Base-by-base conservation (phyloP, 2,888 invertebrate genomes). In the Marronus borbonicus region DNA sequence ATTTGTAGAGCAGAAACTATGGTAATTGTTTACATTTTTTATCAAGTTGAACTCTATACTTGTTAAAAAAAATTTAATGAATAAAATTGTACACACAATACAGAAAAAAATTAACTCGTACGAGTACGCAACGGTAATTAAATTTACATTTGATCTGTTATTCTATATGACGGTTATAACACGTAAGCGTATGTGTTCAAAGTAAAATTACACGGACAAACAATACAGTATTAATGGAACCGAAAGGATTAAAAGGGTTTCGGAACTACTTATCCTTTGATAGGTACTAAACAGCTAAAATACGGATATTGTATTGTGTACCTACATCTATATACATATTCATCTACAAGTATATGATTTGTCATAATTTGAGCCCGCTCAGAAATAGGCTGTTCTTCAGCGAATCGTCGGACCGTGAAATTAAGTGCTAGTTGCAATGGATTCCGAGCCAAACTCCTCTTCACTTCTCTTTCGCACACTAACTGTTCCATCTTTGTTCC, bases 351-450 rank as follows among this genome's bases (percentile, higher is more conserved):
- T 62, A 39, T 44, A 44, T 74, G 60, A 74, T 60, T 74, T 36
- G 60, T 74, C 72, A 74, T 74, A 74, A 74, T 74, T 74, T 74
- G 39, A 60, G 60, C 44, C 20, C 44, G 58, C 20, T 20, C 20
- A 60, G 72, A 50, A 39, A 44, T 60, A 74, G 81, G 80, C 81
- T 81, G 83, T 84, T 82, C 82, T 81, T 83, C 84, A 82, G 79
- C 80, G 74, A 81, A 68, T 81, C 81, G 84, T 82, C 84, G 81
- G 81, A 60, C 81, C 83, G 83, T 84, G 83, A 84, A 84, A 84
- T 84, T 84, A 84, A 84, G 84, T 83, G 83, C 83, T 83, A 83
- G 79, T 80, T 81, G 82, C 79, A 82, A 79, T 79, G 80, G 80
- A 80, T 80, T 79, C 80, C 76, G 77, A 80, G 81, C 80, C 77